Conservation (phyloP, 2,113 vertebrate species). For the Burhinus oedicnemus region DNA sequence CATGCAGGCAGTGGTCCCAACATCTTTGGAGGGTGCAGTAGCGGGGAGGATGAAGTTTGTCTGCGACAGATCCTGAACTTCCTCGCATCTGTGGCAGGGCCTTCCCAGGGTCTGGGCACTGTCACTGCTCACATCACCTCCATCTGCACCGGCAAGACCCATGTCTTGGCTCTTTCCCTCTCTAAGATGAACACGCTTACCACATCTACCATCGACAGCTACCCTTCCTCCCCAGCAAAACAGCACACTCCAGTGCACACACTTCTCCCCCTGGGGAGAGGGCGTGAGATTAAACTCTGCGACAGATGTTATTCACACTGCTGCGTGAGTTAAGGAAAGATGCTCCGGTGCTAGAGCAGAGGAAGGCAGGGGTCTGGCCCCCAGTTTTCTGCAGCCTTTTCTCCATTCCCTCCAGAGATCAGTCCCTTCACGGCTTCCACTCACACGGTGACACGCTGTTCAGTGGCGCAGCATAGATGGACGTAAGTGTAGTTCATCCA, state of each 20-base stretch:
- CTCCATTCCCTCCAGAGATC: neutral
- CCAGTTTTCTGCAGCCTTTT: neutral
- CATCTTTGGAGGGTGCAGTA: neutral
- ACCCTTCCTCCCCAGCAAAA: neutral
- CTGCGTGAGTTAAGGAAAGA: neutral
- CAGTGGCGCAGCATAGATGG: neutral
- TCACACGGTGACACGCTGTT: neutral
- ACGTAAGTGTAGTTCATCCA: neutral
- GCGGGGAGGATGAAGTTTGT: neutral
- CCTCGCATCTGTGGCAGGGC: neutral
- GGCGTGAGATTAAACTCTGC: neutral
- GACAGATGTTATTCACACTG: neutral
- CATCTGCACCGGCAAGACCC: neutral
- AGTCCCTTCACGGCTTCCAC: neutral
- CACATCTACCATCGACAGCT: neutral
- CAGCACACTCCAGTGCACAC: conserved; percentile 24
- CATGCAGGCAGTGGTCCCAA: neutral
- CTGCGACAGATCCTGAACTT: neutral
- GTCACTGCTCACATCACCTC: neutral
- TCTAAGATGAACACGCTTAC: neutral
- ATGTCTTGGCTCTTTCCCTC: neutral
- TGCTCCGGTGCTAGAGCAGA: neutral
- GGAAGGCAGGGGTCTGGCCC: neutral
- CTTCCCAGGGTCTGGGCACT: neutral
- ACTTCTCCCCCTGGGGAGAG: conserved; percentile 17